Evolutionary conservation across 2,113 vertebrate genomes (phyloP).

Genomic region (Vombatus ursinus): DNA sequence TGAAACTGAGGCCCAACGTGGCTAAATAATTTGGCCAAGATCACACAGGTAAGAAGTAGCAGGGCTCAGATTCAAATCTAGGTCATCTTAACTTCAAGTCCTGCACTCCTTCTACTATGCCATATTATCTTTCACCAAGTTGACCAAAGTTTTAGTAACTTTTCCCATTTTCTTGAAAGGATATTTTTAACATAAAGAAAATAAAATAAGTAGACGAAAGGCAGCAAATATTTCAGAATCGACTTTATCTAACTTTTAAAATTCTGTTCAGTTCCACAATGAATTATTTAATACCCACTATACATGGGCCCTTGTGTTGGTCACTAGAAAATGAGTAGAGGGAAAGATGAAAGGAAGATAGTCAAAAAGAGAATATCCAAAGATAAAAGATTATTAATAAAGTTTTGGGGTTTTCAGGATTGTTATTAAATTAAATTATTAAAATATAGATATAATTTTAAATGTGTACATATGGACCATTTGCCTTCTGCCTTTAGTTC

Average conservation of each 20-base stretch:
- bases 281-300: background rate
- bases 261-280: background rate
- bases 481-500: background rate
- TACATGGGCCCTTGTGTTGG: background rate
- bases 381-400: background rate
- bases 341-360: background rate
- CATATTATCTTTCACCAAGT: background rate
- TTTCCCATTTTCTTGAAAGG: slow-evolving; percentile 8
- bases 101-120: background rate
- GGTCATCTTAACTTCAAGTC: slow-evolving; percentile 5
- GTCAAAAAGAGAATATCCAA: background rate
- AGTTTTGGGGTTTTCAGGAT: slow-evolving; percentile 9
- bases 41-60: background rate
- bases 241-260: background rate
- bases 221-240: background rate
- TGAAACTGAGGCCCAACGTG: background rate
- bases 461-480: background rate
- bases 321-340: background rate
- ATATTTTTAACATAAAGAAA: slow-evolving; percentile 23
- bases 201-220: background rate
- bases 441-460: slow-evolving; percentile 1
- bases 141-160: slow-evolving; percentile 16
- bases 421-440: background rate
- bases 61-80: background rate
- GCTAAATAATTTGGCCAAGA: background rate